Evolutionary conservation across 2,888 invertebrate species (phyloP), one percentile per base, ranked within the genome.

Genomic region (Sylvicola fuscatus): DNA sequence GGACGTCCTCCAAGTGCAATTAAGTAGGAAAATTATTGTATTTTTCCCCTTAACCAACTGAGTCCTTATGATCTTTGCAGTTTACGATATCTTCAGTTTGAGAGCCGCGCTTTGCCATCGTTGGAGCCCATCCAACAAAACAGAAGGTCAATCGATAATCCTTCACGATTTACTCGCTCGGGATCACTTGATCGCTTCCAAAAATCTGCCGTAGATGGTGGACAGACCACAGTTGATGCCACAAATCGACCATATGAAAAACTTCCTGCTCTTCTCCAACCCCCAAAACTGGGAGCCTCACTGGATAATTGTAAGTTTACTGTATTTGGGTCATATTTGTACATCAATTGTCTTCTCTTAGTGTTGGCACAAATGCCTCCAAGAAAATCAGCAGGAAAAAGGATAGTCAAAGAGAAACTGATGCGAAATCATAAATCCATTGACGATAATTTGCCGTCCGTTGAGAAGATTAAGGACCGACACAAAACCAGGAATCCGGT

Each of bases 1-100:
- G 65, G 65, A 35, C 58, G 81, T 35, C 81, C 81, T 11, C 77
- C 81, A 3, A 81, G 80, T 51, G 70, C 78, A 13, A 76, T 80
- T 50, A 79, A 76, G 80, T 80, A 62, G 8, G 14, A 7, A 17
- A 2, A 37, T 14, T 21, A 15, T 37, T 26, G 11, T 15, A 13
- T 31, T 7, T 31, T 31, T 31, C 11, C 7, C 31, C 13, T 12
- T 7, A n/a, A 31, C 8, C 32, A 27, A 8, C 35, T 27, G 13
- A 6, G 14, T 13, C 29, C 33, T 10, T 35, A 38, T 37, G 38
- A 39, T 41, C 36, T n/a, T n/a, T n/a, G n/a, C 49, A 79, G 78
- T 43, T 61, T 78, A 41, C 67, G 70, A 34, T 70, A 74, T 49
- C 59, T 78, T 32, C 75, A 67, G 61, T 60, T 60, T 61, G 62